Percentiles rank a stretch among this genome's conserved stretches.
Conservation (phyloP, 2,888 invertebrate species). For the Sminthurinus aureus region DNA sequence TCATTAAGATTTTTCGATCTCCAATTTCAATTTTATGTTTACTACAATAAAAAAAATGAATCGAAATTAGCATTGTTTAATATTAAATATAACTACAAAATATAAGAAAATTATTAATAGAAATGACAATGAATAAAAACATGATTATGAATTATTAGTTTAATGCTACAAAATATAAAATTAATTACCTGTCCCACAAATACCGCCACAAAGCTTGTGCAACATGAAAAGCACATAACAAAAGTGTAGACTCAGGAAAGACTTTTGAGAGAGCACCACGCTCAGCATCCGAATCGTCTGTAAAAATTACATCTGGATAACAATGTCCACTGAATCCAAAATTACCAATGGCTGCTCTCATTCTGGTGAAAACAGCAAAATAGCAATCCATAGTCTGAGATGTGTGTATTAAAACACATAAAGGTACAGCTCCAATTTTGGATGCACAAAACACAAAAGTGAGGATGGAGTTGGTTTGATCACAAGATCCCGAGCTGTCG, state of each 20-base stretch:
- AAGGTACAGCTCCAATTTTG: background rate
- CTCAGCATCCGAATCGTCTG: background rate
- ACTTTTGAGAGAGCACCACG: background rate
- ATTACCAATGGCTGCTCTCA: background rate
- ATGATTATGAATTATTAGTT: too few relatives aligned
- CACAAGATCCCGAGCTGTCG: background rate
- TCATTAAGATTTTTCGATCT: background rate
- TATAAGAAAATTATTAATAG: too few relatives aligned
- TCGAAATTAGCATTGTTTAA: background rate
- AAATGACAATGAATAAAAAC: too few relatives aligned
- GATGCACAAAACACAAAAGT: conserved; percentile 1
- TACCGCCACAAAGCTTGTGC: background rate
- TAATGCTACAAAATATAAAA: too few relatives aligned
- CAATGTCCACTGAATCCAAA: background rate
- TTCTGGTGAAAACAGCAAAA: background rate
- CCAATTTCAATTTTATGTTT: background rate
- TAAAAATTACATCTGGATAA: background rate
- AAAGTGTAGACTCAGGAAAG: background rate
- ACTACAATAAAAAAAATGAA: too few relatives aligned
- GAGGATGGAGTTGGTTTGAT: background rate
- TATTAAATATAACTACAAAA: too few relatives aligned
- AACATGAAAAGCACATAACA: background rate
- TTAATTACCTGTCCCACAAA: background rate
- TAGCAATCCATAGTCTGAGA: background rate
- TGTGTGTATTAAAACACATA: background rate